A percentile compares a stretch with the other conserved stretches of the same genome.
Conservation (phyloP, 2,797 vertebrate species). For the Adrianichthys oophorus region DNA sequence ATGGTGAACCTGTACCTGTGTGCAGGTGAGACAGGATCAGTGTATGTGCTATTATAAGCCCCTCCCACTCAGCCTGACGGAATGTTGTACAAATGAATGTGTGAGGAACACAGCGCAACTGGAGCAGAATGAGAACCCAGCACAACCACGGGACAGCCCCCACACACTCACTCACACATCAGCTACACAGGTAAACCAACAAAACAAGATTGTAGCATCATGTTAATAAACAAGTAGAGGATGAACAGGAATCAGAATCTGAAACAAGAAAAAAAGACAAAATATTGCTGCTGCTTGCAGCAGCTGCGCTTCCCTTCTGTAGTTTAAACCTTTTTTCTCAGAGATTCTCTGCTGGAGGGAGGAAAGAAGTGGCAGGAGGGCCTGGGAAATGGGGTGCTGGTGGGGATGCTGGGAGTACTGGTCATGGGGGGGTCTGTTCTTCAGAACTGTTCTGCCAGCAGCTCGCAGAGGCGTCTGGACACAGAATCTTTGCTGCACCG, state of each 20-base stretch:
- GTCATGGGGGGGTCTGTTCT: constrained; percentile 38
- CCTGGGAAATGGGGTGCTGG: constrained; percentile 50
- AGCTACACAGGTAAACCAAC: constrained; percentile 69
- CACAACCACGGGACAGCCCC: constrained; percentile 36
- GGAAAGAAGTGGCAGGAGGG: constrained; percentile 23
- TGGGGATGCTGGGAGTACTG: constrained; percentile 55
- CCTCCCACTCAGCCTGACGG: constrained; percentile 35
- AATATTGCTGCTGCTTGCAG: constrained; percentile 55
- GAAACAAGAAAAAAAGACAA: constrained; percentile 62
- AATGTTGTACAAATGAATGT: constrained; percentile 38
- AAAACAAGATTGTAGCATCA: constrained; percentile 71
- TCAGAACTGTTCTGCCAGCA: constrained; percentile 91
- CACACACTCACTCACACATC: constrained; percentile 14
- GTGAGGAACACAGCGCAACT: constrained; percentile 9
- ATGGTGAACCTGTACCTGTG: neutral
- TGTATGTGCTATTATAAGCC: constrained; percentile 13
- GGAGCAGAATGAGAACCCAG: constrained; percentile 55
- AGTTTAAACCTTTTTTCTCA: constrained; percentile 61
- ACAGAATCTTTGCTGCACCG: constrained; percentile 92
- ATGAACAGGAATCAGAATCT: constrained; percentile 69
- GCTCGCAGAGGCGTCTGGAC: constrained; percentile 87
- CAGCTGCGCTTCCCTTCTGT: constrained; percentile 78
- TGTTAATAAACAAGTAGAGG: constrained; percentile 74
- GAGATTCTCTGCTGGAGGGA: constrained; percentile 53
- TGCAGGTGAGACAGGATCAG: neutral